Evolutionary conservation across 2,888 invertebrate genomes (phyloP).

Genomic region (Hololepta plana): DNA sequence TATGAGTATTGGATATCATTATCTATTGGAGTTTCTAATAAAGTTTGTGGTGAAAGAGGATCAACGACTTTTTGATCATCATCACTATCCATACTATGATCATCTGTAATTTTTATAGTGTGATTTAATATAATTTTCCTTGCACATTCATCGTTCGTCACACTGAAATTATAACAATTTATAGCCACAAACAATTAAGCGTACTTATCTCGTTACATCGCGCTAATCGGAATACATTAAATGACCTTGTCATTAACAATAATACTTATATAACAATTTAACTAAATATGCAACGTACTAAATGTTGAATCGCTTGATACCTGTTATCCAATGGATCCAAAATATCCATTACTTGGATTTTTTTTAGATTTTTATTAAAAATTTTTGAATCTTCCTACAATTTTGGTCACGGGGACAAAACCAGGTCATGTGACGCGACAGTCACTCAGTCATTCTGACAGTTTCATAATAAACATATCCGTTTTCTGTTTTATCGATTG

Average conservation of each 20-base stretch:
- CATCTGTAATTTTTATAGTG: slow-evolving; percentile 26
- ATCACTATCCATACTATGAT: slow-evolving; percentile 28
- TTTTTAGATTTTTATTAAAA: slow-evolving; percentile 22
- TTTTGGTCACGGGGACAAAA: slow-evolving; percentile 57
- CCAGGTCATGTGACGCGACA: slow-evolving; percentile 48
- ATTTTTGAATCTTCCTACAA: slow-evolving; percentile 47
- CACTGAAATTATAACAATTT: slow-evolving; percentile 11
- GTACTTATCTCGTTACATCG: slow-evolving; percentile 12
- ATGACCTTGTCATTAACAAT: slow-evolving; percentile 11
- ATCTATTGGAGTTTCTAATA: slow-evolving; percentile 34
- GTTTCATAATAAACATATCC: too few species aligned
- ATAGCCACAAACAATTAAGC: slow-evolving; percentile 8
- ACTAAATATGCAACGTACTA: not conserved
- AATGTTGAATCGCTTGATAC: slow-evolving; percentile 24
- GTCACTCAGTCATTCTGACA: too few species aligned
- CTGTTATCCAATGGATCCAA: slow-evolving; percentile 43
- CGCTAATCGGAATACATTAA: slow-evolving; percentile 14
- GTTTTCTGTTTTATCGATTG: too few species aligned
- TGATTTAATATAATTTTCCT: slow-evolving; percentile 22
- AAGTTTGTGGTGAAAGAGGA: slow-evolving; percentile 35
- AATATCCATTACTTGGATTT: slow-evolving; percentile 34
- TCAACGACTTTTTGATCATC: slow-evolving; percentile 31
- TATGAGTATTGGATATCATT: slow-evolving; percentile 28
- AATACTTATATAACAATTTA: slow-evolving; percentile 3
- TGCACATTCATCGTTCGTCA: slow-evolving; percentile 17